Evolutionary conservation across 2,888 invertebrate genomes (phyloP).

Genomic region (Bembecia ichneumoniformis): DNA sequence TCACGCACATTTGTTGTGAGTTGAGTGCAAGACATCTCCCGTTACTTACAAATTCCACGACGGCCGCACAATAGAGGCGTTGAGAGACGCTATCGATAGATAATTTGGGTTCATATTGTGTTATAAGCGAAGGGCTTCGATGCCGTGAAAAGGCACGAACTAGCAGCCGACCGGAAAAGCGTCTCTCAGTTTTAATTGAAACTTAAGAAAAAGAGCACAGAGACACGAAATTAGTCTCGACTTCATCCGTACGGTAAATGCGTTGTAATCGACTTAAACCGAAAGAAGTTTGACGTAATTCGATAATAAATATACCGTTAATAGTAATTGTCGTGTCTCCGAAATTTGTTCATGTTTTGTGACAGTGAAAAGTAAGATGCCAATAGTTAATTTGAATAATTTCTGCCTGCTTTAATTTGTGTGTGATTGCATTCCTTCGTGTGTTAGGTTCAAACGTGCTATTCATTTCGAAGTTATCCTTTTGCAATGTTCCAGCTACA

Average conservation of each 20-base stretch:
- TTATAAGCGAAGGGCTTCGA: constrained; percentile 17
- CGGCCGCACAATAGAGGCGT: constrained; percentile 42
- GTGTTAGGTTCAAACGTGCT: background rate
- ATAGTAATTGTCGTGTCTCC: background rate
- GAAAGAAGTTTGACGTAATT: constrained; percentile 21
- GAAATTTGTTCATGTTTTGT: background rate
- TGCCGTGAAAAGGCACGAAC: constrained; percentile 32
- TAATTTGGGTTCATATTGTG: constrained; percentile 52
- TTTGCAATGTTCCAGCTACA: background rate
- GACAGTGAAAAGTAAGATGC: background rate
- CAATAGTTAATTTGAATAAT: background rate
- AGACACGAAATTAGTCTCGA: constrained; percentile 35
- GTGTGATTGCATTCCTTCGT: background rate
- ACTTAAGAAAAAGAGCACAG: constrained; percentile 29
- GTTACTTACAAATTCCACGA: constrained; percentile 51
- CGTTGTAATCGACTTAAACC: constrained; percentile 18
- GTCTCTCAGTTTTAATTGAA: constrained; percentile 46
- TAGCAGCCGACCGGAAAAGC: constrained; percentile 37
- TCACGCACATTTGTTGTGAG: constrained; percentile 37
- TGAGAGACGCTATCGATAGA: constrained; percentile 38
- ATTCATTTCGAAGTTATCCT: background rate
- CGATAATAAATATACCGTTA: constrained; percentile 33
- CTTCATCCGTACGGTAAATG: constrained; percentile 23
- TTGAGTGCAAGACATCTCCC: constrained; percentile 48
- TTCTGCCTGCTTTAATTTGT: background rate